Evolutionary conservation across 2,797 vertebrate species (phyloP).

Genomic region (Coilia nasus): DNA sequence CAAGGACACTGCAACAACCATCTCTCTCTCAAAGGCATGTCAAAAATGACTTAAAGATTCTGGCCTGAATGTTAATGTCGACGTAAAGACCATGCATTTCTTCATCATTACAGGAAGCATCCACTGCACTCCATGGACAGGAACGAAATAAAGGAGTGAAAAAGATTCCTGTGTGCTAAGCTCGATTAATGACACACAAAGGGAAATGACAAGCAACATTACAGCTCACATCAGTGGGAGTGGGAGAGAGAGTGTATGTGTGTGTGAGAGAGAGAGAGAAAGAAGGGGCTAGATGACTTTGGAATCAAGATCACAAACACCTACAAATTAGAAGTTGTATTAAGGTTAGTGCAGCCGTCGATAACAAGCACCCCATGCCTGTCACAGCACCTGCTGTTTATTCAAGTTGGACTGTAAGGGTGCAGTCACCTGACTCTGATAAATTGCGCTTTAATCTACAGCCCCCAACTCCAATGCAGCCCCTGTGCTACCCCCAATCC

Average conservation of each 20-base stretch:
- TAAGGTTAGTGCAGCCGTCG: background rate
- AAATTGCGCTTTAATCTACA: background rate
- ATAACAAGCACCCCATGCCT: background rate
- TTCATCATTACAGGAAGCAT: background rate
- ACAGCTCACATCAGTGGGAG: conserved; percentile 1
- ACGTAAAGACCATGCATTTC: background rate
- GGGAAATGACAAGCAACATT: conserved; percentile 1
- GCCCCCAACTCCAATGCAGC: background rate
- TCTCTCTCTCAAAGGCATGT: background rate
- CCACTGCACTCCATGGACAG: background rate
- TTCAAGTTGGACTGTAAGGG: background rate
- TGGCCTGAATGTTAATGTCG: background rate
- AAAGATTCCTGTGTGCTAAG: background rate
- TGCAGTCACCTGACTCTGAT: background rate
- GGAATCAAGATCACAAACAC: background rate
- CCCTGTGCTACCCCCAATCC: background rate
- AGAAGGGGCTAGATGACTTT: background rate
- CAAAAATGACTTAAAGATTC: background rate
- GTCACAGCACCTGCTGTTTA: background rate
- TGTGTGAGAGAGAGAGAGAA: background rate
- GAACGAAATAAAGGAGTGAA: background rate
- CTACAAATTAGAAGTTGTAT: background rate
- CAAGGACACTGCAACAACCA: background rate
- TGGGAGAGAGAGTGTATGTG: too few relatives aligned
- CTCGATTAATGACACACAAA: background rate